phyloP scores from a whole-genome alignment of 2,797 vertebrate genomes.

The Chelon auratus region DNA sequence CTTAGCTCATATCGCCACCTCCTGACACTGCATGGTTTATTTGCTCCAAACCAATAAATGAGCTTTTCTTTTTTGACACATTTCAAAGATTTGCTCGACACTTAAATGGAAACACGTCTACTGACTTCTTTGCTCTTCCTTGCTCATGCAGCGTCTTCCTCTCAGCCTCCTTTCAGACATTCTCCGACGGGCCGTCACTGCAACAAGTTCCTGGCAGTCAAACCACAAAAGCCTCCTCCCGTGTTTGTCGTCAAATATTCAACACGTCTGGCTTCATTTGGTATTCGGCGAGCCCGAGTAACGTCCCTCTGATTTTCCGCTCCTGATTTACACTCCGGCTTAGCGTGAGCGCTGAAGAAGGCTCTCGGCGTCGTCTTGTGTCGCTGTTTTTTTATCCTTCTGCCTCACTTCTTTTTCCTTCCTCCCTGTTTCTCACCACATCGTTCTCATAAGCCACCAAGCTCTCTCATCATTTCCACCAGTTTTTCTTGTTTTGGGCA shows the following conservation, averaged over 20 bases:
- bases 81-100: no score
- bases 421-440: background rate
- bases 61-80: no score
- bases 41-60: no score
- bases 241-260: conserved; percentile 24
- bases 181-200: background rate
- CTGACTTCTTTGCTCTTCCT: no score
- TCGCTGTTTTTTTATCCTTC: background rate
- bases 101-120: no score
- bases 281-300: conserved; percentile 15
- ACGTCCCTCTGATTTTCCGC: conserved; percentile 44
- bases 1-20: no score
- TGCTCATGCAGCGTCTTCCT: background rate
- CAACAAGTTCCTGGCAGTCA: conserved; percentile 19
- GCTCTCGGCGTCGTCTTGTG: conserved; percentile 19
- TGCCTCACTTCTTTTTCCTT: background rate
- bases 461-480: conserved; percentile 9
- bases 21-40: no score
- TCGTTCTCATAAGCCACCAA: background rate
- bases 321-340: conserved; percentile 26
- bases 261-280: conserved; percentile 30
- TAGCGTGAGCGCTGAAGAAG: conserved; percentile 3
- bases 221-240: conserved; percentile 6
- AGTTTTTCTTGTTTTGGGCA: background rate
- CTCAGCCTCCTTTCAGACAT: background rate